phyloP scores from a whole-genome alignment of 2,888 invertebrate species.

The Sphaerophoria taeniata region DNA sequence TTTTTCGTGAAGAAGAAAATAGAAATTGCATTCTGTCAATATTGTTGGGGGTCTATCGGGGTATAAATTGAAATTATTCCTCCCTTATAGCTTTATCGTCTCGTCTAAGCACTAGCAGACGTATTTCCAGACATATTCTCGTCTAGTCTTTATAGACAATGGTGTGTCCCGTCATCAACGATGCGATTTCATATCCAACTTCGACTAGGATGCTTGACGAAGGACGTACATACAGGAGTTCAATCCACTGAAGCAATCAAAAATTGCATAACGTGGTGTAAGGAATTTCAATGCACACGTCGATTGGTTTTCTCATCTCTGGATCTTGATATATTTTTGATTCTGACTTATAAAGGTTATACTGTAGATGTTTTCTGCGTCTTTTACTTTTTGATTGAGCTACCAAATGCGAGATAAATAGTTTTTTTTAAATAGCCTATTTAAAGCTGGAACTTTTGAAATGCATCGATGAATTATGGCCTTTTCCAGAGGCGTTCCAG shows the following conservation, averaged over 20 bases:
- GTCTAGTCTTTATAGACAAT: constrained; percentile 5
- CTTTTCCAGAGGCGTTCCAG: no score
- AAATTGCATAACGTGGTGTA: constrained; percentile 72
- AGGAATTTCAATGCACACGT: constrained; percentile 70
- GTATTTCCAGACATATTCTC: constrained; percentile 43
- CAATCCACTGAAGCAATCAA: constrained; percentile 69
- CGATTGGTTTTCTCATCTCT: constrained; percentile 61
- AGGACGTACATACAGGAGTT: constrained; percentile 40
- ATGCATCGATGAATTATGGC: no score
- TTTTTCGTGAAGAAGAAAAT: constrained; percentile 19
- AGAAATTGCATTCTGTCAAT: constrained; percentile 71
- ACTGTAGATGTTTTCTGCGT: constrained; percentile 28
- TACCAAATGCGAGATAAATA: constrained; percentile 16
- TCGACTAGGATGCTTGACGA: neutral
- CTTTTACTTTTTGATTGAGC: constrained; percentile 48
- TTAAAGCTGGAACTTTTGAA: neutral
- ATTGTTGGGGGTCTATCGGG: constrained; percentile 42
- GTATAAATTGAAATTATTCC: constrained; percentile 51
- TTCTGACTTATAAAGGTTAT: constrained; percentile 10
- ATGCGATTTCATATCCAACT: neutral
- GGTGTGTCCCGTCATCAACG: neutral
- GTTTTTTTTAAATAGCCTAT: neutral
- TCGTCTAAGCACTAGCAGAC: constrained; percentile 21
- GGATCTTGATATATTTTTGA: constrained; percentile 27
- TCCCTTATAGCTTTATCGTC: constrained; percentile 19